Evolutionary conservation across 2,113 vertebrate genomes (phyloP).

Genomic region (Chroicocephalus ridibundus): DNA sequence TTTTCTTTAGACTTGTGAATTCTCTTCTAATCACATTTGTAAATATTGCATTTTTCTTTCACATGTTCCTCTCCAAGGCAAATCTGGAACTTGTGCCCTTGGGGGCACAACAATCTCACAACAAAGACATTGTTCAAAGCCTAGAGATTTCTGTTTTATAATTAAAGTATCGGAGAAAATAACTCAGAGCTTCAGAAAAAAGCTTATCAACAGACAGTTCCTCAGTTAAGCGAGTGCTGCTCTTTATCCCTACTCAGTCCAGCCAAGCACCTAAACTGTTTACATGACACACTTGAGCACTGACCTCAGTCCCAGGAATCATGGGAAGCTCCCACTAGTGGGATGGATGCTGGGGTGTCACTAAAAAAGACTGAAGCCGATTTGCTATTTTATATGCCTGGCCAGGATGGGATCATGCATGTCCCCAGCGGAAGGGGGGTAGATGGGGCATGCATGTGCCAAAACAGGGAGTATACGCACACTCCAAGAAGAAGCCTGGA

Average conservation of each 20-base stretch:
- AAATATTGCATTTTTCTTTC: background rate
- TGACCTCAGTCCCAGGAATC: background rate
- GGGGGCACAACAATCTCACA: background rate
- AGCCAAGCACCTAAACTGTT: background rate
- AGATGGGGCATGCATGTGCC: background rate
- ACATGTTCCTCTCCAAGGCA: background rate
- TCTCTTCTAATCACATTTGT: background rate
- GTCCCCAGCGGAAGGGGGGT: background rate
- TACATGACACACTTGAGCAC: background rate
- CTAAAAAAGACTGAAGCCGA: background rate
- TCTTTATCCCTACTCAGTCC: background rate
- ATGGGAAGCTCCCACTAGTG: fast-evolving
- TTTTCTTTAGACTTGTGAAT: background rate
- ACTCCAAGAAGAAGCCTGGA: background rate
- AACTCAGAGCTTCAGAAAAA: background rate
- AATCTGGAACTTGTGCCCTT: background rate
- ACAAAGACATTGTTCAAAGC: background rate
- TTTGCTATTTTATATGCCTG: background rate
- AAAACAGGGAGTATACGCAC: background rate
- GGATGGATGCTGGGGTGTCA: background rate
- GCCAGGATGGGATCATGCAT: background rate
- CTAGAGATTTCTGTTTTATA: background rate
- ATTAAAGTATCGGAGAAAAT: background rate
- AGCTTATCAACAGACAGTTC: background rate
- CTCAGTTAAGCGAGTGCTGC: background rate